A percentile compares a stretch with the other conserved stretches of the same genome.
Evolutionary conservation across 64 coral and sea anemone species (phyloP).

Genomic region (Montipora foliosa): DNA sequence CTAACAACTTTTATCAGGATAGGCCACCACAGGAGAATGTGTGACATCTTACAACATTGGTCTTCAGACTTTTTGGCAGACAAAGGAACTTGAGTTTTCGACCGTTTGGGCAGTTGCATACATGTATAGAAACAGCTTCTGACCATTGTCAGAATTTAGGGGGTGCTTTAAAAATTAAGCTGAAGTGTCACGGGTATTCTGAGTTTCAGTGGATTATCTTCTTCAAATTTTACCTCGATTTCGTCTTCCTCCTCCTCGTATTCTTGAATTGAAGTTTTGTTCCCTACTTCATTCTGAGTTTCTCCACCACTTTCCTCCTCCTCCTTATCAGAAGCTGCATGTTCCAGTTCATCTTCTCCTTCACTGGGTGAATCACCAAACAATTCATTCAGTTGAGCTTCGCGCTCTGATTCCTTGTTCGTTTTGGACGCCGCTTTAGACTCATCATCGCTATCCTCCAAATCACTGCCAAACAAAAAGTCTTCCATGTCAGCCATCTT

Average conservation of each 20-base stretch:
- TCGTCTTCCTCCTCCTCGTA: constrained; percentile 47
- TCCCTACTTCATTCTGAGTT: constrained; percentile 47
- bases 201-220: no score
- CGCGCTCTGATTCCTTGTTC: constrained; percentile 28
- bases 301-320: constrained; percentile 48
- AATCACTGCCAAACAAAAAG: constrained; percentile 95
- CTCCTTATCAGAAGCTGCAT: constrained; percentile 48
- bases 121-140: no score
- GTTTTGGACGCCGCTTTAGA: constrained; percentile 44
- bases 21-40: no score
- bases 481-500: constrained; percentile 19
- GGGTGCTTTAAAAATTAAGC: no score
- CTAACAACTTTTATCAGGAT: no score
- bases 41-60: no score
- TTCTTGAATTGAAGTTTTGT: background rate
- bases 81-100: no score
- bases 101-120: no score
- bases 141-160: no score
- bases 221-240: constrained; percentile 1
- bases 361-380: constrained; percentile 92
- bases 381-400: constrained; percentile 73
- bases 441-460: constrained; percentile 96
- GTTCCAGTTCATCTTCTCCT: constrained; percentile 68
- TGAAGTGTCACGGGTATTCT: no score
- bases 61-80: no score